Base-by-base conservation (phyloP, 2,888 invertebrate genomes). In the Apotomis betuletana region DNA sequence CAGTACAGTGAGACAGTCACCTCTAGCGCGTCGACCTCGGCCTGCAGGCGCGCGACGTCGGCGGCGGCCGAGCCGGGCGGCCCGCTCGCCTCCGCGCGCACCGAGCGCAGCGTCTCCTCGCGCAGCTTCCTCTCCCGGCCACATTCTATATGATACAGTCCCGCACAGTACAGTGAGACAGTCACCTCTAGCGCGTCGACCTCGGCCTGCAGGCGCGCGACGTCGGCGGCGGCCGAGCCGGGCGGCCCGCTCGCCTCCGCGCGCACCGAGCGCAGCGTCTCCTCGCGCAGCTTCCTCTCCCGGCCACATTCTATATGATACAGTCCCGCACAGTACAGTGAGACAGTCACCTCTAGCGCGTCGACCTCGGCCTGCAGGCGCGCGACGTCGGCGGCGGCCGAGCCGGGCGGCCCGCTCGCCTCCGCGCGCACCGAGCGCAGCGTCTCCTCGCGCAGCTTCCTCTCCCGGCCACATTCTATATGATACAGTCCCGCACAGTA, bases 11-110 rank as follows among this genome's bases (percentile, higher is more conserved):
- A 1, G 15, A 0, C 15, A 15, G 15, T 15, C 89, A 75, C 0
- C 4, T 38, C 10, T 2, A 44, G 38, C 58, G 51, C 12, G 4
- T 6, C 27, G 3, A 27, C 51, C 15, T 38, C 36, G 44, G 46
- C 95, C 87, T 97, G 97, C 77, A 97, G 90, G 75, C 97, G 94
- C 75, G 94, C 95, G 60, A 95, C 95, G 78, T 96, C 96, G 0
- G 95, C 95, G 0, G 90, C 90, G 12, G 94, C 90, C 72, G 94
- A 92, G 15, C 88, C 85, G 52, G 87, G 81, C 75, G 88, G 55
- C 4, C 27, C 27, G 96, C 69, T 96, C 2, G 12, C 51, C 12
- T 41, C 13, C 41, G 38, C 95, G 87, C 97, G 97, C 77, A 97
- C 13, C 41, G 38, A 95, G 87, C 97, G 97, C 77, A 97, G 15